Evolutionary conservation across 2,113 vertebrate species (phyloP), one percentile per base, ranked within the genome.

Genomic region (Odocoileus hemionus): DNA sequence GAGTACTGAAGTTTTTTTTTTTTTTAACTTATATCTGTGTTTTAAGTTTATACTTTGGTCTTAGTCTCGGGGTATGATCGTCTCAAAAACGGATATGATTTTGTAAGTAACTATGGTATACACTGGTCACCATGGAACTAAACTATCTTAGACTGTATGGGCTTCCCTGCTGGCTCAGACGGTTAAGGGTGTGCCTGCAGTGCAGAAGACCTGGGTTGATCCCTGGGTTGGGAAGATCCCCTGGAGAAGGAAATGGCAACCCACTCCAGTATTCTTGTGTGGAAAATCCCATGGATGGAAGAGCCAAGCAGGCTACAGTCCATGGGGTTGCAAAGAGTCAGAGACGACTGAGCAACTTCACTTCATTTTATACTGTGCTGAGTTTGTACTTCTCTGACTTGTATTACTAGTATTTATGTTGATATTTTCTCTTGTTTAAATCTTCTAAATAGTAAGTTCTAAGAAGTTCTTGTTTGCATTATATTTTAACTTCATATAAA

Each of bases 401-500:
- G 3, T n/a, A 3, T 93, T 8, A 11, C 43, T 50, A 23, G 15
- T 58, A 55, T 95, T 97, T 95, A 79, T 91, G 36, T 91, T 91
- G 15, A 43, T 67, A 70, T 83, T 93, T 94, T 33, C 15, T 96
- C 15, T 89, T 97, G 28, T 84, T 97, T 92, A 94, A 96, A 67
- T 96, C n/a, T 89, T 89, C 58, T 86, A 92, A 95, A 96, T 94
- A 67, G 52, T 26, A 96, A 92, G 39, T 30, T 96, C 64, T 97
- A 89, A 87, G 96, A 92, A 95, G 86, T 95, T 50, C 13, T 47
- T 95, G 50, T 33, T 94, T 96, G 52, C 7, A 80, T 92, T 95
- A 43, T 96, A 94, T 97, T 97, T 98, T 95, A 95, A 88, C 50
- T 96, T 36, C 58, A 58, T 97, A 19, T 92, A 80, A 97, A 95